A percentile compares a stretch with the other conserved stretches of the same genome.
These are phyloP conservation scores for Stictonetta naevosa DNA, from an alignment of 2,113 vertebrate genomes.

Conservation along the genomic window DNA sequence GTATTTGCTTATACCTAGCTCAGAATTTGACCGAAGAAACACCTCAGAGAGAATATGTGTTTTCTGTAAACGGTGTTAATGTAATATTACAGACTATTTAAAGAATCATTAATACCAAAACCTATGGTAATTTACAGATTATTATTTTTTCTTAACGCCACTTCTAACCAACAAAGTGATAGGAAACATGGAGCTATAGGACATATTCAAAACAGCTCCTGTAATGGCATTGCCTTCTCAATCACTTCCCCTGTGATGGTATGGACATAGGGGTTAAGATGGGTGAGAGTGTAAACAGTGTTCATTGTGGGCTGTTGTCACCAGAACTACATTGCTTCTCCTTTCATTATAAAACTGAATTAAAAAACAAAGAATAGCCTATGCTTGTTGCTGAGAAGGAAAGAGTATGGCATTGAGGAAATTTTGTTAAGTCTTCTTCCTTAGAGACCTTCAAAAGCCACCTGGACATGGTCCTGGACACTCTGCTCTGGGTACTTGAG, in stretches of 20 bases:
- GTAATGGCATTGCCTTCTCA: neutral
- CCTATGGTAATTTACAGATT: neutral
- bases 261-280: neutral
- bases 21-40: neutral
- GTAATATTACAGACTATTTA: neutral
- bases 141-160: neutral
- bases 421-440: neutral
- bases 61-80: neutral
- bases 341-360: neutral
- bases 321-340: neutral
- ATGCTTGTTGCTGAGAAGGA: neutral
- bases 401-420: neutral
- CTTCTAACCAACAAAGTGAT: neutral
- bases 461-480: neutral
- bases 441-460: neutral
- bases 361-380: neutral
- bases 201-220: neutral
- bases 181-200: neutral
- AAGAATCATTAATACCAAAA: neutral
- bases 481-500: neutral
- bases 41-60: neutral
- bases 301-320: neutral
- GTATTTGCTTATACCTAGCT: neutral
- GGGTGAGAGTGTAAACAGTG: neutral
- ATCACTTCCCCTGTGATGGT: neutral